phyloP scores from a whole-genome alignment of 2,113 vertebrate genomes.

The Cochlearius cochlearius region DNA sequence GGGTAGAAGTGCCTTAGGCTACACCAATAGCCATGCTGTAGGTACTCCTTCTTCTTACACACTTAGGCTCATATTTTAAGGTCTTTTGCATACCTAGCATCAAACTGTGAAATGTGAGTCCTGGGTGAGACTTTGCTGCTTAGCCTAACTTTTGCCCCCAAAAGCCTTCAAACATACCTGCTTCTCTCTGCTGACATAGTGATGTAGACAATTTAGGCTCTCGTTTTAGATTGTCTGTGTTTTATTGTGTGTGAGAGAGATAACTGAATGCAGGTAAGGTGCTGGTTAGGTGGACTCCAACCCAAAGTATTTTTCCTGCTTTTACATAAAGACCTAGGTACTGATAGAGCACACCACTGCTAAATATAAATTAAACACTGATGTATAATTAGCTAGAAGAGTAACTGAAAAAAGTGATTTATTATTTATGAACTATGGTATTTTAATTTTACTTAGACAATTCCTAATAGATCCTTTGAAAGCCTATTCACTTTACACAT shows the following conservation, averaged over 20 bases:
- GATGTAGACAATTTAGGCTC: not conserved
- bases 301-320: not conserved
- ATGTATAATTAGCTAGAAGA: not conserved
- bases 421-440: conserved; percentile 12
- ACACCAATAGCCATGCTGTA: not conserved
- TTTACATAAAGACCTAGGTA: not conserved
- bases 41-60: not conserved
- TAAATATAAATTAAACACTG: not conserved
- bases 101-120: not conserved
- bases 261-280: not conserved
- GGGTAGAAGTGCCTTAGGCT: not conserved
- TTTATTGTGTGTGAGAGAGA: not conserved
- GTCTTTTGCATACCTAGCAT: not conserved
- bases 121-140: not conserved
- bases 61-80: not conserved
- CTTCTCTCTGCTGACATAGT: not conserved
- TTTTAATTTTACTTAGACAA: not conserved
- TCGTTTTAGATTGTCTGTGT: not conserved
- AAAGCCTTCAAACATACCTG: not conserved
- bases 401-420: conserved; percentile 1
- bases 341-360: not conserved
- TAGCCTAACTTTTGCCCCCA: not conserved
- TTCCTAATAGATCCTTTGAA: not conserved
- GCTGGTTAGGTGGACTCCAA: not conserved
- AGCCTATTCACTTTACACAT: not conserved